Evolutionary conservation across 2,797 vertebrate species (phyloP), one percentile per base, ranked within the genome.

Genomic region (Pygocentrus nattereri): DNA sequence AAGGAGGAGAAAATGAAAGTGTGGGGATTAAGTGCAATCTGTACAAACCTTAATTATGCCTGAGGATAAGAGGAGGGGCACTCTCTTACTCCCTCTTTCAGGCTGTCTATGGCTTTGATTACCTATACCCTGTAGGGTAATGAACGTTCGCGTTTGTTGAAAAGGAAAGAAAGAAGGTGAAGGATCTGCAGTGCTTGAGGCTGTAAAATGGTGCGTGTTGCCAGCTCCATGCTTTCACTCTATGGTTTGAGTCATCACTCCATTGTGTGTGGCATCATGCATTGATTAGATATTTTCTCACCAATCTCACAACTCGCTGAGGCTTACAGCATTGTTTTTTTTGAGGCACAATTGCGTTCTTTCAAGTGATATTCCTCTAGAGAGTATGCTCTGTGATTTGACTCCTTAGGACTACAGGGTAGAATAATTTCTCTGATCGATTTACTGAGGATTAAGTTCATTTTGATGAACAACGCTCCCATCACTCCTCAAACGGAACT

Each of bases 261-360:
- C 64, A 78, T 69, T 52, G 49, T 59, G 64, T 77, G 79, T 31
- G n/a, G 68, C 64, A 54, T 34, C 80, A 61, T 70, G 71, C 49
- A 54, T 34, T 67, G 69, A 79, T 78, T 82, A 31, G 78, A 34
- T 79, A 64, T 75, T 79, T 74, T 81, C 64, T 73, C 61, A 81
- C 75, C 44, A 52, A 74, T 76, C 68, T 74, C 38, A 7, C 47
- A 65, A 67, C 62, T 77, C 25, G 49, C 50, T 62, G 52, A 64
- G 54, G 52, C 82, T 74, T 31, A 69, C 56, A 74, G 19, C 80
- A 74, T 58, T 44, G 62, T 74, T 27, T 73, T 68, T 70, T 56
- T 49, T 62, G 44, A 71, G 54, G 61, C 71, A 56, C 79, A 23
- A 61, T 58, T 58, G 49, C 31, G 16, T 49, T 61, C 61, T 23